Evolutionary conservation across 1,140 invertebrate genomes (phyloP), one percentile per base, ranked within the genome.

Genomic region (Sitodiplosis mosellana): DNA sequence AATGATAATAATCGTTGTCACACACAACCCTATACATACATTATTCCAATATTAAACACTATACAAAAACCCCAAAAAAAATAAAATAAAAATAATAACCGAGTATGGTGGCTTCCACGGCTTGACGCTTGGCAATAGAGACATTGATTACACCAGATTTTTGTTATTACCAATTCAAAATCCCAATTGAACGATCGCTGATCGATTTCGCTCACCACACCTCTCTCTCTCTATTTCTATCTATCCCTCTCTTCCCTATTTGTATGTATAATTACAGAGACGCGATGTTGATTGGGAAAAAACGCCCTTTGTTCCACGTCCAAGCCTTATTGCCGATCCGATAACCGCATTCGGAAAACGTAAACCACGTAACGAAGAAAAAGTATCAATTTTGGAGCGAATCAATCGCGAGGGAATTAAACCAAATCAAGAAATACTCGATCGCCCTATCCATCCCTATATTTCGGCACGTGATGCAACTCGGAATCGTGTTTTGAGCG

Each of bases 211-310:
- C 4, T n/a, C n/a, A 27, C 27, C 27, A 27, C 10, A n/a, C n/a
- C n/a, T 27, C 27, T 27, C 27, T 27, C 27, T 27, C 27, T 27
- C 27, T n/a, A n/a, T n/a, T n/a, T n/a, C n/a, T n/a, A n/a, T 27
- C 27, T 27, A 3, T 27, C 27, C 10, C 27, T 27, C 27, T 27
- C 27, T 27, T 10, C 10, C 10, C 27, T 10, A 3, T 27, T 3
- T 27, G 3, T 27, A 10, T 10, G 57, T 58, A 58, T 57, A 65
- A 62, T 81, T 81, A 62, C 80, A 85, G 81, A 82, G 75, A 72
- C 73, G 71, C 55, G 71, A 72, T 61, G 79, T 84, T 54, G 81
- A 82, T 54, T 87, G 83, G 83, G 80, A 85, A 64, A 83, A 83
- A 71, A 79, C 83, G 58, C 83, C 84, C 52, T 77, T 75, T 61